Conservation (phyloP, 2,888 invertebrate genomes). For the Sarcophaga variegata region DNA sequence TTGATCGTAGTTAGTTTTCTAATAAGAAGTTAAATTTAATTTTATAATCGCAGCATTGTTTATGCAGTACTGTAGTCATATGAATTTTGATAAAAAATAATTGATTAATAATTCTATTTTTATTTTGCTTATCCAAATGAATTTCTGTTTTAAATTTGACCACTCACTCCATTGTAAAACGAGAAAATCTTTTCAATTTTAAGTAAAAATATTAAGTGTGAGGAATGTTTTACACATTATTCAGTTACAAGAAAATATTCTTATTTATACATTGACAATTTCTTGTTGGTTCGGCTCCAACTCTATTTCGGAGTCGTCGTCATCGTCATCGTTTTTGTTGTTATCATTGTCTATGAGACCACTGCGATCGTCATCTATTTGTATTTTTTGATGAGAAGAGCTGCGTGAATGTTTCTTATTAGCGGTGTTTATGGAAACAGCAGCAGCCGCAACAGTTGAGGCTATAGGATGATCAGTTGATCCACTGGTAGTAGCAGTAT, state of each 20-base stretch:
- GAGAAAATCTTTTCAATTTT: neutral
- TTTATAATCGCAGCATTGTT: too few relatives aligned
- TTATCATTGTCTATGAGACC: slow-evolving; percentile 75
- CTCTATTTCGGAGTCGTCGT: slow-evolving; percentile 60
- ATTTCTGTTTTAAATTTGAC: neutral
- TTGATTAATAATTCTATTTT: too few relatives aligned
- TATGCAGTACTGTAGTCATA: too few relatives aligned
- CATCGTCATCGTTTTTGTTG: slow-evolving; percentile 73
- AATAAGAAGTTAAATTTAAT: too few relatives aligned
- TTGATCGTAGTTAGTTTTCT: too few relatives aligned
- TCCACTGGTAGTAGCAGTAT: slow-evolving; percentile 50
- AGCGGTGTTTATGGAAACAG: slow-evolving; percentile 29
- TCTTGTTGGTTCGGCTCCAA: slow-evolving; percentile 36
- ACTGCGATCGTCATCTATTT: slow-evolving; percentile 81
- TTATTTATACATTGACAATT: slow-evolving; percentile 52
- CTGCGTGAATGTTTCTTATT: slow-evolving; percentile 75
- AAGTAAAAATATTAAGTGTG: slow-evolving; percentile 7
- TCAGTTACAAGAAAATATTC: neutral
- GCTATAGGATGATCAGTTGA: slow-evolving; percentile 34
- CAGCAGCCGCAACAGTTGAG: slow-evolving; percentile 29
- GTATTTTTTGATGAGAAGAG: slow-evolving; percentile 80
- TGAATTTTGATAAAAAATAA: too few relatives aligned
- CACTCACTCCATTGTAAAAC: neutral
- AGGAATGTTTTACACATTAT: slow-evolving; percentile 62
- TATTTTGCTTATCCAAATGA: too few relatives aligned